Conservation (phyloP, 1,140 invertebrate genomes). For the Hyposmocoma kahamanoa region DNA sequence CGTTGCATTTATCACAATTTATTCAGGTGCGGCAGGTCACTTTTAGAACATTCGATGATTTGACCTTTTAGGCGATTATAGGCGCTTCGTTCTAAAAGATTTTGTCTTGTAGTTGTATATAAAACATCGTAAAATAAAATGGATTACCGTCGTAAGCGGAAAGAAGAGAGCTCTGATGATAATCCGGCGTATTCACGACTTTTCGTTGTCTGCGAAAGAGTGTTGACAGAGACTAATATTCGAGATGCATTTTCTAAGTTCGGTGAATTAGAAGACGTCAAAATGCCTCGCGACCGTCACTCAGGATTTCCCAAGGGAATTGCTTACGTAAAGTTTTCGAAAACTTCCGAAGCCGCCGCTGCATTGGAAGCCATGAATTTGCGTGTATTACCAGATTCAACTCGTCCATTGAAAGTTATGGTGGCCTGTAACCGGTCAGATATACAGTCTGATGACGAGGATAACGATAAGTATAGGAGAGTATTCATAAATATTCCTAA, state of each 20-base stretch:
- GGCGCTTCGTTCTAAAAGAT: too few relatives aligned
- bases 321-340: slow-evolving; percentile 87
- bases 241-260: slow-evolving; percentile 85
- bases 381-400: slow-evolving; percentile 80
- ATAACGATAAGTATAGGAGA: slow-evolving; percentile 79
- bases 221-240: slow-evolving; percentile 86
- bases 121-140: slow-evolving; percentile 20
- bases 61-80: too few relatives aligned
- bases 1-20: too few relatives aligned
- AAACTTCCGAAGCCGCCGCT: slow-evolving; percentile 87
- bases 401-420: slow-evolving; percentile 90
- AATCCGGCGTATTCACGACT: slow-evolving; percentile 70
- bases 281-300: slow-evolving; percentile 88
- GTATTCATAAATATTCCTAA: slow-evolving; percentile 92
- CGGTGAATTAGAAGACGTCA: slow-evolving; percentile 92
- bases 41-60: too few relatives aligned
- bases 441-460: slow-evolving; percentile 88
- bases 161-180: slow-evolving; percentile 31
- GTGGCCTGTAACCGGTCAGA: slow-evolving; percentile 83
- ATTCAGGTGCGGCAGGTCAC: too few relatives aligned
- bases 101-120: too few relatives aligned
- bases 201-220: slow-evolving; percentile 90
- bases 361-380: slow-evolving; percentile 92
- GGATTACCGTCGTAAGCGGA: slow-evolving; percentile 23
- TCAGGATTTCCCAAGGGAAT: slow-evolving; percentile 90